phyloP scores from a whole-genome alignment of 1,140 invertebrate genomes.

The Goniozus legneri region DNA sequence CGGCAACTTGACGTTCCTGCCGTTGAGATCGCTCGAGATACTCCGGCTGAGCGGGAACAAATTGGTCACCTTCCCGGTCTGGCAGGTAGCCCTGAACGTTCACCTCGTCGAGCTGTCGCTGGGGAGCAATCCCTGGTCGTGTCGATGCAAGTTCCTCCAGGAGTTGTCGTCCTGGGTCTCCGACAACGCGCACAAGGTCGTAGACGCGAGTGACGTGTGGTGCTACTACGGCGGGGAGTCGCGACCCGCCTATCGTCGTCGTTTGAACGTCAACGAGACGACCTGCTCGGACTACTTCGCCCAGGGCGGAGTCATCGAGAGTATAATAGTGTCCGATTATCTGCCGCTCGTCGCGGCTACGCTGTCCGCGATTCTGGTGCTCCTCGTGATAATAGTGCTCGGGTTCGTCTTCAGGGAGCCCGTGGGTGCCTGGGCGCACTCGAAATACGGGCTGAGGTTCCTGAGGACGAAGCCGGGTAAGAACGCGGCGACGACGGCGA shows the following conservation, averaged over 20 bases:
- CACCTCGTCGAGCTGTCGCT: constrained; percentile 70
- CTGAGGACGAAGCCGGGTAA: constrained; percentile 44
- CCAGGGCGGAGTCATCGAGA: constrained; percentile 77
- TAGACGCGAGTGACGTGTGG: constrained; percentile 73
- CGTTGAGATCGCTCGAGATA: constrained; percentile 74
- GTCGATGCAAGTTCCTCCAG: constrained; percentile 85
- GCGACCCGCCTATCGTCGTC: constrained; percentile 66
- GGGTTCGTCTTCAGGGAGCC: constrained; percentile 81
- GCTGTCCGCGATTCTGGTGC: constrained; percentile 68
- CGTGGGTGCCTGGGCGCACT: constrained; percentile 81
- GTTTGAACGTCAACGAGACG: constrained; percentile 76
- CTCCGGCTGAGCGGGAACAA: constrained; percentile 82
- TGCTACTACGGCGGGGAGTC: constrained; percentile 76
- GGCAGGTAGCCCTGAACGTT: constrained; percentile 74
- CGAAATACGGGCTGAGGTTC: constrained; percentile 79
- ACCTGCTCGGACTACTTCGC: constrained; percentile 80
- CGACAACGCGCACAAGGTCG: constrained; percentile 75
- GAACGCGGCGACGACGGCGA: constrained; percentile 2
- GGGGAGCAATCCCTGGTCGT: constrained; percentile 82
- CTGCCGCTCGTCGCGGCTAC: constrained; percentile 79
- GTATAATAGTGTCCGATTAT: constrained; percentile 79
- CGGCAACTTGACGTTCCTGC: constrained; percentile 75
- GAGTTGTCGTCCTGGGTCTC: constrained; percentile 79
- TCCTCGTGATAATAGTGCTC: constrained; percentile 71
- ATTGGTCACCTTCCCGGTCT: constrained; percentile 76